Evolutionary conservation across 2,888 invertebrate genomes (phyloP).

Genomic region (Coleophora deauratella): DNA sequence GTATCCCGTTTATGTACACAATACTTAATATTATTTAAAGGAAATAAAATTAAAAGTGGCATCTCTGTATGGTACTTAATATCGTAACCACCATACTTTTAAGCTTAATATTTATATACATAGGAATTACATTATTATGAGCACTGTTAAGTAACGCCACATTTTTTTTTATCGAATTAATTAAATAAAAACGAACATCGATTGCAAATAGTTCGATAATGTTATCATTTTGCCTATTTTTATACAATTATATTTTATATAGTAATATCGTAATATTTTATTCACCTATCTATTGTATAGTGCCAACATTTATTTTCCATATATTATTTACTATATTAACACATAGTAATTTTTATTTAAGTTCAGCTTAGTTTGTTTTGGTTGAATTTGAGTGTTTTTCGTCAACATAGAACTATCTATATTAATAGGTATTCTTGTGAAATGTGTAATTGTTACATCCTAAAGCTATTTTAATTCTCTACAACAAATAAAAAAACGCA

Average conservation of each 20-base stretch:
- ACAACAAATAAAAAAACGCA: slow-evolving; percentile 1
- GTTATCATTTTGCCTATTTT: slow-evolving; percentile 36
- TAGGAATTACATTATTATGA: slow-evolving; percentile 51
- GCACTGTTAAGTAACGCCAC: slow-evolving; percentile 27
- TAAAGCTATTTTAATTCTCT: slow-evolving; percentile 2
- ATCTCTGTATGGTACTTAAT: slow-evolving; percentile 18
- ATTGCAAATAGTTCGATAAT: slow-evolving; percentile 26
- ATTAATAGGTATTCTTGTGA: slow-evolving; percentile 17
- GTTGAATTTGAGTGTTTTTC: slow-evolving; percentile 12
- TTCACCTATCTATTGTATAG: slow-evolving; percentile 54
- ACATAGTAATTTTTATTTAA: slow-evolving; percentile 9
- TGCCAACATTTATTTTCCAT: slow-evolving; percentile 43
- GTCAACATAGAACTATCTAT: slow-evolving; percentile 17
- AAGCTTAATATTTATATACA: slow-evolving; percentile 51
- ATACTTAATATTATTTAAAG: slow-evolving; percentile 16
- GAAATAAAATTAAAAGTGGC: slow-evolving; percentile 29
- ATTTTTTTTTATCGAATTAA: slow-evolving; percentile 5
- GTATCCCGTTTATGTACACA: slow-evolving; percentile 35
- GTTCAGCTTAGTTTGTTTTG: slow-evolving; percentile 15
- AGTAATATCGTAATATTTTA: too few relatives aligned
- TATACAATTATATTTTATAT: slow-evolving; percentile 45
- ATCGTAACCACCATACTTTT: slow-evolving; percentile 24
- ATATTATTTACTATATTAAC: slow-evolving; percentile 6
- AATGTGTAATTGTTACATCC: slow-evolving; percentile 9
- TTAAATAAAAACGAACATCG: slow-evolving; percentile 11